Conservation (phyloP, 2,113 vertebrate genomes). For the Zapus hudsonius region DNA sequence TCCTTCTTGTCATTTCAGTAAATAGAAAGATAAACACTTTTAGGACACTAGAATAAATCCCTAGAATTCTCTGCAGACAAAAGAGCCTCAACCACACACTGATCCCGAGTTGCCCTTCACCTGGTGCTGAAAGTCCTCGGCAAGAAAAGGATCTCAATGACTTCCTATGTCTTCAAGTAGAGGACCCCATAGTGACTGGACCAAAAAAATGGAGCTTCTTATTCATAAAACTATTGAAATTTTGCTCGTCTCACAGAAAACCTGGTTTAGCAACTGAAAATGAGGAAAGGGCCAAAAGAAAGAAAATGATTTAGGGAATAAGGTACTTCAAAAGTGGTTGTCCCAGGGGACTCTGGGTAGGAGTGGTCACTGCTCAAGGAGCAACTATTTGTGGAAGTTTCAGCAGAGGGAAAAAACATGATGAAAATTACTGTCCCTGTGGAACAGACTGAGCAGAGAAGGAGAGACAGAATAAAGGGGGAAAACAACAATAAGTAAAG, state of each 20-base stretch:
- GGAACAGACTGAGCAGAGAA: background rate
- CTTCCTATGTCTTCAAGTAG: slow-evolving; percentile 37
- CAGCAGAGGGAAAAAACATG: background rate
- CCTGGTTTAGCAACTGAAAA: slow-evolving; percentile 14
- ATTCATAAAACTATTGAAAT: slow-evolving; percentile 20
- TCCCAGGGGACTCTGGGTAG: background rate
- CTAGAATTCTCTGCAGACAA: background rate
- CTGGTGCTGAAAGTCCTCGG: background rate
- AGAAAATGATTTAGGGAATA: background rate
- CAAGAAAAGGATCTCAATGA: background rate
- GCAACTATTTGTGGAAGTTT: slow-evolving; percentile 19
- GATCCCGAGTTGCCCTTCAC: background rate
- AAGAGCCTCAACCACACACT: background rate
- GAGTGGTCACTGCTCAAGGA: background rate
- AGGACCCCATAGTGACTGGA: background rate
- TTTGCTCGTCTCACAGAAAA: slow-evolving; percentile 22
- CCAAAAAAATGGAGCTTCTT: background rate
- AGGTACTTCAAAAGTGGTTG: background rate
- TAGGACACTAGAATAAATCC: background rate
- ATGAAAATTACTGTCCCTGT: background rate
- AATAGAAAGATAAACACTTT: background rate
- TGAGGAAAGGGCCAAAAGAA: slow-evolving; percentile 1
- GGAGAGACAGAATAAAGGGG: background rate
- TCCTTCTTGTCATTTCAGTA: background rate
- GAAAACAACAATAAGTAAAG: background rate